A percentile compares a stretch with the other conserved stretches of the same genome.
Evolutionary conservation across 2,113 vertebrate species (phyloP).

Genomic region (Apodemus sylvaticus): DNA sequence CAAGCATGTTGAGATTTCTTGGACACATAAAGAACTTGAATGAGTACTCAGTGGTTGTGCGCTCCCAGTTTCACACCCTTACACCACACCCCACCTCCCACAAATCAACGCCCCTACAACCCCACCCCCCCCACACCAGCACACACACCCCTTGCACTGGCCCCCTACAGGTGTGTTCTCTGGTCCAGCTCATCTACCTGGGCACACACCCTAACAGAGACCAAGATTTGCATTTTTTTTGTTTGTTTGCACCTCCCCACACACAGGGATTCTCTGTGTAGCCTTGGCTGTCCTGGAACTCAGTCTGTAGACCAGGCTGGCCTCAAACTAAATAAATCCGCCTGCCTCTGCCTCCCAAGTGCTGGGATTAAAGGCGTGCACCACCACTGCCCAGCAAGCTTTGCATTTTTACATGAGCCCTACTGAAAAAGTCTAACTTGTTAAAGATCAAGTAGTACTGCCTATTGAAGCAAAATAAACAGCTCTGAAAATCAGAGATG

Average conservation of each 20-base stretch:
- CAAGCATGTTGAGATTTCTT: not conserved
- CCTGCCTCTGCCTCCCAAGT: too few relatives aligned
- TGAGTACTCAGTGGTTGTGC: not conserved
- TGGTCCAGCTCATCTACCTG: not conserved
- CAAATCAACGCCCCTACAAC: not conserved
- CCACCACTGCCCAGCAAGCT: too few relatives aligned
- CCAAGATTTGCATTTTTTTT: not conserved
- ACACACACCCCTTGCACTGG: not conserved
- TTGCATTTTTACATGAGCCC: not conserved
- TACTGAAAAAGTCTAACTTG: not conserved
- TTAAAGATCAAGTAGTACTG: not conserved
- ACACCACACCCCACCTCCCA: not conserved
- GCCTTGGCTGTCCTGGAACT: too few relatives aligned
- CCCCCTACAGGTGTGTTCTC: not conserved
- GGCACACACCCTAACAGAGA: not conserved
- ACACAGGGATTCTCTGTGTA: too few relatives aligned
- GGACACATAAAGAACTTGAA: not conserved
- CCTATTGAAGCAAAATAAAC: not conserved
- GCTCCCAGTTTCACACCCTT: not conserved
- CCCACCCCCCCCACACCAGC: not conserved
- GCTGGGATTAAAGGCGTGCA: too few relatives aligned
- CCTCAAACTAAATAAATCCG: too few relatives aligned
- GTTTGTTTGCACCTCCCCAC: too few relatives aligned
- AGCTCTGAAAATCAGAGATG: not conserved
- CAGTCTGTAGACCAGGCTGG: too few relatives aligned